Conservation (phyloP, 2,113 vertebrate species). For the Donacobius atricapilla region DNA sequence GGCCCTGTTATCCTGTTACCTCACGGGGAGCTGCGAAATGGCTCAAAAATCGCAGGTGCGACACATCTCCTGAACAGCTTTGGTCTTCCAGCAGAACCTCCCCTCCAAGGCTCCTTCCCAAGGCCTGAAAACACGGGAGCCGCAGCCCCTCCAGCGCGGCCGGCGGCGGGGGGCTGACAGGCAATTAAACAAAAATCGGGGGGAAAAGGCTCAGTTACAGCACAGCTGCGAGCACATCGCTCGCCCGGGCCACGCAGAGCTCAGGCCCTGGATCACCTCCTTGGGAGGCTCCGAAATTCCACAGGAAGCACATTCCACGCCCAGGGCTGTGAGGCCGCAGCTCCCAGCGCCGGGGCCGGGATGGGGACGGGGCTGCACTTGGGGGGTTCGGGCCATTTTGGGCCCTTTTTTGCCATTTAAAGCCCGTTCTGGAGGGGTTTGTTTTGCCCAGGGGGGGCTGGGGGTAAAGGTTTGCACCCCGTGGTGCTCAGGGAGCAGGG, state of each 20-base stretch:
- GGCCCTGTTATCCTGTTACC: background rate
- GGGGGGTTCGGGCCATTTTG: background rate
- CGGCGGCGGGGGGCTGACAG: conserved; percentile 36
- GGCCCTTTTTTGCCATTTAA: background rate
- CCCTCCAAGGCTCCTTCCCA: background rate
- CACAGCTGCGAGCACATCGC: conserved; percentile 50
- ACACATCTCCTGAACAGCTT: background rate
- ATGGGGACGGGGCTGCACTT: background rate
- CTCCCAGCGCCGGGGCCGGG: background rate
- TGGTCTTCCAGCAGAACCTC: background rate
- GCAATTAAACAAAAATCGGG: background rate
- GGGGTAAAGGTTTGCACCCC: background rate
- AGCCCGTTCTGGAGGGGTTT: background rate
- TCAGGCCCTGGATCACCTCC: conserved; percentile 31
- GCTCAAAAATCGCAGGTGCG: background rate
- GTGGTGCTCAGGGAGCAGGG: background rate
- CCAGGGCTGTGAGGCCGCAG: background rate
- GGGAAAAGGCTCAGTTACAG: background rate
- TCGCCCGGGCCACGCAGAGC: conserved; percentile 16
- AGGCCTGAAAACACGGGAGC: background rate
- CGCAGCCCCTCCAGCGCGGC: background rate
- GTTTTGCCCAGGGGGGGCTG: background rate
- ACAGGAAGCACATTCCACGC: conserved; percentile 32
- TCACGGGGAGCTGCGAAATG: fast-evolving
- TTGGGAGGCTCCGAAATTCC: conserved; percentile 34